Conservation (phyloP, 2,113 vertebrate genomes). For the Oceanodroma tethys region DNA sequence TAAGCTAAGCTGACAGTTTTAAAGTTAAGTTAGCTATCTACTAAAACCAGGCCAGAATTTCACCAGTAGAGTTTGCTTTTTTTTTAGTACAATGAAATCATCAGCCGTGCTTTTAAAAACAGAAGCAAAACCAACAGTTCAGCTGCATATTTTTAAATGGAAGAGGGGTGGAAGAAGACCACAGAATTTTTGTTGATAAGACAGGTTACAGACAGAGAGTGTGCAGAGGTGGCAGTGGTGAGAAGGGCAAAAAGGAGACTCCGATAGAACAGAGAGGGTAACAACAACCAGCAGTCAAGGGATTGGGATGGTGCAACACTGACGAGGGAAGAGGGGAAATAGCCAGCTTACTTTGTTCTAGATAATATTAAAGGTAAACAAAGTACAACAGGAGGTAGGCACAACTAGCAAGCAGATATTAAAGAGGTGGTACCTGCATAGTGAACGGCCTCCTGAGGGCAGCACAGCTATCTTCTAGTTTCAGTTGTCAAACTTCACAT, state of each 20-base stretch:
- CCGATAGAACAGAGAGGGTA: not conserved
- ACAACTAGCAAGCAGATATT: rapidly evolving
- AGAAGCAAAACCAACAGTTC: rapidly evolving
- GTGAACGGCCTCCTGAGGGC: not conserved
- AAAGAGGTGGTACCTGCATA: too few species aligned
- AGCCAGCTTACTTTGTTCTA: not conserved
- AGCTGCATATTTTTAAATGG: rapidly evolving
- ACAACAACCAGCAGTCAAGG: not conserved
- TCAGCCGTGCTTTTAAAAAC: not conserved
- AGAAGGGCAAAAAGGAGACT: not conserved
- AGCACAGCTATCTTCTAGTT: not conserved
- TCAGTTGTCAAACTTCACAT: not conserved
- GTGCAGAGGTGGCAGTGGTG: not conserved
- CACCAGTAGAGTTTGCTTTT: too few species aligned
- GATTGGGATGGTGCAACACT: rapidly evolving
- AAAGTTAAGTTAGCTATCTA: not conserved
- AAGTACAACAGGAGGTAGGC: too few species aligned
- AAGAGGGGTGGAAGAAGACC: rapidly evolving
- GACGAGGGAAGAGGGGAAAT: not conserved
- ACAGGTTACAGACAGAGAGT: not conserved
- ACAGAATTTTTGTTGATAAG: not conserved
- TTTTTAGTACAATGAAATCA: not conserved
- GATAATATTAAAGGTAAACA: too few species aligned
- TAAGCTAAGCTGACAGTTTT: not conserved
- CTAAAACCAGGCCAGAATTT: not conserved